These are phyloP conservation scores for Protodeltote pygarga DNA, from an alignment of 2,888 invertebrate genomes.

Conservation along the genomic window DNA sequence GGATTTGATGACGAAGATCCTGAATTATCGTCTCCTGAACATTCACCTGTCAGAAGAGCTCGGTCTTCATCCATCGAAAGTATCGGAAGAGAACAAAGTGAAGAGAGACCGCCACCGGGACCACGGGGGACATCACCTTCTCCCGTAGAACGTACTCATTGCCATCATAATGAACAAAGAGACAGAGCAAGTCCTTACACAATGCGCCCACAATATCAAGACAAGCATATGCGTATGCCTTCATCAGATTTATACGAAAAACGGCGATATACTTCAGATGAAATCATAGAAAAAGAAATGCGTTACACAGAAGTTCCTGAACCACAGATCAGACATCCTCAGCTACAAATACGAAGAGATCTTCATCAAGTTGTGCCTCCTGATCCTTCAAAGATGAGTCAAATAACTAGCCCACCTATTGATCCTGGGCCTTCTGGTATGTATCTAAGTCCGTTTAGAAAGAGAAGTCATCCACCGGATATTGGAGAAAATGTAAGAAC, in stretches of 20 bases:
- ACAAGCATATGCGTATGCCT: slow-evolving; percentile 70
- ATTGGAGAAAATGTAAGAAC: slow-evolving; percentile 75
- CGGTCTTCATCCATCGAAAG: slow-evolving; percentile 84
- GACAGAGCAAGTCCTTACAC: slow-evolving; percentile 89
- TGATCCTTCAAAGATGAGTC: slow-evolving; percentile 73
- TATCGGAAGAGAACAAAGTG: slow-evolving; percentile 78
- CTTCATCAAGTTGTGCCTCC: slow-evolving; percentile 87
- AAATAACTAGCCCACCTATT: slow-evolving; percentile 78
- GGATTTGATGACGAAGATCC: slow-evolving; percentile 85
- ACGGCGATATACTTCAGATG: slow-evolving; percentile 78
- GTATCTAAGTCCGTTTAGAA: slow-evolving; percentile 86
- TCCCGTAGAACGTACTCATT: slow-evolving; percentile 88
- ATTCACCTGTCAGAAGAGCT: slow-evolving; percentile 87
- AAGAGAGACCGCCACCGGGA: slow-evolving; percentile 75
- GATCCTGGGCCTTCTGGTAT: slow-evolving; percentile 78
- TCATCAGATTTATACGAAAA: slow-evolving; percentile 77
- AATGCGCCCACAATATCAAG: slow-evolving; percentile 90
- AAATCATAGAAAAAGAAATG: slow-evolving; percentile 82
- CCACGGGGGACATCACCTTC: slow-evolving; percentile 73
- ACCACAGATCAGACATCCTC: slow-evolving; percentile 82
- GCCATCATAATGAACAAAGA: slow-evolving; percentile 89
- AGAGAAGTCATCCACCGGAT: slow-evolving; percentile 86
- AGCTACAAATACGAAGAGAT: slow-evolving; percentile 92
- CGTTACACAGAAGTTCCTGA: slow-evolving; percentile 82
- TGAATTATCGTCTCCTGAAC: slow-evolving; percentile 88